Conservation (phyloP, 2,888 invertebrate species). For the Sclerodermus sp. region DNA sequence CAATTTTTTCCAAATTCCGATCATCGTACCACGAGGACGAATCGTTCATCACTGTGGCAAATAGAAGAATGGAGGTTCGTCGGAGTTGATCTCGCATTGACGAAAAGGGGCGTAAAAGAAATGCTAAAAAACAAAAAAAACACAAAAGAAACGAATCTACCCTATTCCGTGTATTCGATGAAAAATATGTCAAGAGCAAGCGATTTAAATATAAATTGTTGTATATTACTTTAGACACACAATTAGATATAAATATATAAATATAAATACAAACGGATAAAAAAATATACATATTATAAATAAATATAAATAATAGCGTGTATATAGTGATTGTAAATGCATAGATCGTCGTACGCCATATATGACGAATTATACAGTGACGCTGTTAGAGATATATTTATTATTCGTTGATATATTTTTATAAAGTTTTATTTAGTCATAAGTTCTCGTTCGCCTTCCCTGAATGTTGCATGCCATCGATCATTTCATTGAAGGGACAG, state of each 20-base stretch:
- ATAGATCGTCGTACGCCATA: constrained; percentile 40
- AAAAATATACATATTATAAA: too few species aligned
- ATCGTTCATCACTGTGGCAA: too few species aligned
- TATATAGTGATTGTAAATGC: constrained; percentile 51
- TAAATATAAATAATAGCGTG: constrained; percentile 41
- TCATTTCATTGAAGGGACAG: constrained; percentile 8
- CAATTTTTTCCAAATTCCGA: constrained; percentile 6
- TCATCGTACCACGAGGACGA: neutral
- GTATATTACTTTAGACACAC: constrained; percentile 46
- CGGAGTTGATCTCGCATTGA: too few species aligned
- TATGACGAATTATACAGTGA: constrained; percentile 37
- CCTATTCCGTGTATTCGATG: neutral
- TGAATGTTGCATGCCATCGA: constrained; percentile 3
- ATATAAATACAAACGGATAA: constrained; percentile 21
- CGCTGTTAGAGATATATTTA: constrained; percentile 54
- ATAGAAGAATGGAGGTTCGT: too few species aligned
- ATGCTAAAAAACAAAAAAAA: too few species aligned
- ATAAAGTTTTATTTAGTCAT: constrained; percentile 54
- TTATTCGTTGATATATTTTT: constrained; percentile 57
- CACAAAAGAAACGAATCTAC: neutral
- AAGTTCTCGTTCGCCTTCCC: constrained; percentile 35
- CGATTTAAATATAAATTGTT: constrained; percentile 35
- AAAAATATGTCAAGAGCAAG: neutral
- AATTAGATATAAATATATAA: constrained; percentile 17
- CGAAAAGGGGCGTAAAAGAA: too few species aligned